Evolutionary conservation across 2,888 invertebrate species (phyloP).

Genomic region (Lapara coniferarum): DNA sequence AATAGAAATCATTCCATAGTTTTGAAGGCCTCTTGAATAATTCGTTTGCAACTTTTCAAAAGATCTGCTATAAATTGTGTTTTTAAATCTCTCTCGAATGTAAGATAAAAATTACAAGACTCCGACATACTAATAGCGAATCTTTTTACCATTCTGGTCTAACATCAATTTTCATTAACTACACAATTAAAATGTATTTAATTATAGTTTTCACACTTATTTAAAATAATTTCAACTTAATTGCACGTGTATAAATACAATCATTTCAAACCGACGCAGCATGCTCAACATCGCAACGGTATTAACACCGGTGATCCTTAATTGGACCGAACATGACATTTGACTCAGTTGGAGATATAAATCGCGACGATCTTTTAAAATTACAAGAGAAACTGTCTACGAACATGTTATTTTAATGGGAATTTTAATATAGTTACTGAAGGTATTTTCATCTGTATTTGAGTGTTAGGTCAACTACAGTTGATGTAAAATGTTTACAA

Average conservation of each 20-base stretch:
- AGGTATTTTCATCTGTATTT: neutral
- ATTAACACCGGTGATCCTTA: conserved; percentile 22
- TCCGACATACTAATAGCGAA: no score
- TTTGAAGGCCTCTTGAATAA: no score
- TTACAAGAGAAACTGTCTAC: neutral
- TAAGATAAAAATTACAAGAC: no score
- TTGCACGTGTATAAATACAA: conserved; percentile 9
- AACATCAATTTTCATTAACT: neutral
- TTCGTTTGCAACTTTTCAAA: no score
- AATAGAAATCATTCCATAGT: no score
- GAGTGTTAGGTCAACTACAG: no score
- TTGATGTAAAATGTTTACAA: no score
- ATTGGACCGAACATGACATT: conserved; percentile 13
- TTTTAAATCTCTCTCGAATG: no score
- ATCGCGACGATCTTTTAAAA: conserved; percentile 8
- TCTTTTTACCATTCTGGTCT: neutral
- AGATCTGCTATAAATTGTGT: no score
- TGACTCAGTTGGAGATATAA: conserved; percentile 6
- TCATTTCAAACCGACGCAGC: neutral
- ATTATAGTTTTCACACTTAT: neutral
- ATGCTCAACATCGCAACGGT: conserved; percentile 8
- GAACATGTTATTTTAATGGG: neutral
- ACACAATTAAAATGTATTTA: neutral
- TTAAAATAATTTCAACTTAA: conserved; percentile 4
- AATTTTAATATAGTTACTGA: neutral